Evolutionary conservation across 2,113 vertebrate species (phyloP).

Genomic region (Paracyprichromis sp.): DNA sequence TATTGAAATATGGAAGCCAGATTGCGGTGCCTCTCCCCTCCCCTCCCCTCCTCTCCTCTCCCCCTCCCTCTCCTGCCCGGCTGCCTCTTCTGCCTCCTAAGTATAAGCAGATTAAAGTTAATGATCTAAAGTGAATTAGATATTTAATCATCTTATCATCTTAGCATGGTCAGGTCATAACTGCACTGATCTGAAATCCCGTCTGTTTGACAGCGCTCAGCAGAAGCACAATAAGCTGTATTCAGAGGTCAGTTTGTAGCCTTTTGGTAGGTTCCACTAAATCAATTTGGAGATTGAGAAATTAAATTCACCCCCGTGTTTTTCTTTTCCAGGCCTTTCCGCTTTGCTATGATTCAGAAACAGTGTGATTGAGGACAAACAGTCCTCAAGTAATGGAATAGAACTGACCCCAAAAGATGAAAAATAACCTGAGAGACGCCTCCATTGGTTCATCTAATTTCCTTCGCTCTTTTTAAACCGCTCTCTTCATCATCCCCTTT

Average conservation of each 20-base stretch:
- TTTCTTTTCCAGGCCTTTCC: neutral
- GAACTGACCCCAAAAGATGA: slow-evolving; percentile 29
- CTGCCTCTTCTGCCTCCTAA: slow-evolving; percentile 36
- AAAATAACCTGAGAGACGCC: slow-evolving; percentile 18
- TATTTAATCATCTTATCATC: slow-evolving; percentile 75
- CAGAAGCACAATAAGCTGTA: slow-evolving; percentile 21
- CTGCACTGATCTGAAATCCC: slow-evolving; percentile 55
- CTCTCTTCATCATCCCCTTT: slow-evolving; percentile 22
- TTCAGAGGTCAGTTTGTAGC: slow-evolving; percentile 3
- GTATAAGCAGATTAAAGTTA: slow-evolving; percentile 71
- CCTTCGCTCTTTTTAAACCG: neutral
- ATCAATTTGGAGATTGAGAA: slow-evolving; percentile 52
- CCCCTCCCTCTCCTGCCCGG: neutral
- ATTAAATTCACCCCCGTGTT: slow-evolving; percentile 11
- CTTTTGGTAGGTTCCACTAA: slow-evolving; percentile 18
- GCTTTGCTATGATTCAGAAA: slow-evolving; percentile 6
- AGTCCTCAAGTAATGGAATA: slow-evolving; percentile 7
- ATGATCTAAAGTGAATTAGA: slow-evolving; percentile 74
- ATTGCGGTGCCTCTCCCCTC: neutral
- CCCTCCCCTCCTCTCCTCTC: neutral
- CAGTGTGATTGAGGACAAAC: slow-evolving; percentile 19
- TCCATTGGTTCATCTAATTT: slow-evolving; percentile 28
- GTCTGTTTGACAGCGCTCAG: slow-evolving; percentile 45
- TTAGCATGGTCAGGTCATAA: slow-evolving; percentile 60
- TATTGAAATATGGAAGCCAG: slow-evolving; percentile 33